These are phyloP conservation scores for Aricia agestis DNA, from an alignment of 1,140 invertebrate species.

Conservation along the genomic window DNA sequence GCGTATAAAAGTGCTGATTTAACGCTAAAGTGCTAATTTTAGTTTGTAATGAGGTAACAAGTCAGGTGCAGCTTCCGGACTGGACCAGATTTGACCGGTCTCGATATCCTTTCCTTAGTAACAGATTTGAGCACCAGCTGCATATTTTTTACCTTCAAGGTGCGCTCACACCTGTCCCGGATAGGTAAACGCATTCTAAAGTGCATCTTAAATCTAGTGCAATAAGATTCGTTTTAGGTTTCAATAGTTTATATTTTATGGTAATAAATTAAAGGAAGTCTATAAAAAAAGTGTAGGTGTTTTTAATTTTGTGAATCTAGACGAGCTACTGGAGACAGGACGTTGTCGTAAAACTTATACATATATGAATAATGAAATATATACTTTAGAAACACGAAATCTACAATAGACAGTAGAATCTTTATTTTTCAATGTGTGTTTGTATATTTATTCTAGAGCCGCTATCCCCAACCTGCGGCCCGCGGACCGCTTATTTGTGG, in stretches of 20 bases:
- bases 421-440: no score
- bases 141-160: constrained; percentile 7
- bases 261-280: background rate
- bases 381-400: no score
- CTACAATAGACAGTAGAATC: no score
- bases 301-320: background rate
- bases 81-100: background rate
- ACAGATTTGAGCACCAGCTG: constrained; percentile 11
- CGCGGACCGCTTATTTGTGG: no score
- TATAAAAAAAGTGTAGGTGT: background rate
- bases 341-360: background rate
- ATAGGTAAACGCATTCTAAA: background rate
- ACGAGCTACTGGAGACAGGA: background rate
- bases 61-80: background rate
- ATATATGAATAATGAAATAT: no score
- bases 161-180: constrained; percentile 1
- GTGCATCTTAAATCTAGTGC: background rate
- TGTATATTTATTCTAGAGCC: no score
- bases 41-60: background rate
- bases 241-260: background rate
- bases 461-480: no score
- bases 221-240: background rate
- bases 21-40: background rate
- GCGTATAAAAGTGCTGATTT: no score
- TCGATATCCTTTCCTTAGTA: constrained; percentile 1